A percentile compares a stretch with the other conserved stretches of the same genome.
Conservation (phyloP, 1,140 invertebrate genomes). For the Orussus abietinus region DNA sequence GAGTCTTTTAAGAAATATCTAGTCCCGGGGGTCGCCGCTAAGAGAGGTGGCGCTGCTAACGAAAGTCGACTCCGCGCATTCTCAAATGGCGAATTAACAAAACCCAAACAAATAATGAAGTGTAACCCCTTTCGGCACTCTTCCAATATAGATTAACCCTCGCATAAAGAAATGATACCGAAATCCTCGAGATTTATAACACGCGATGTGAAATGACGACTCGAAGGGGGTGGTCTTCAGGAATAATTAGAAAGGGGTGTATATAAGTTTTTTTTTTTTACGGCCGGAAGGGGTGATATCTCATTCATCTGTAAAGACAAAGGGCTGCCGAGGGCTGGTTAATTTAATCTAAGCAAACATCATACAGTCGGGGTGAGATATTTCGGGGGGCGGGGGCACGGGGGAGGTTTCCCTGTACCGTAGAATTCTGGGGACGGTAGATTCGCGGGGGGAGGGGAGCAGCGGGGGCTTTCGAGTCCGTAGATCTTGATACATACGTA, state of each 20-base stretch:
- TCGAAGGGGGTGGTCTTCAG: conserved; percentile 8
- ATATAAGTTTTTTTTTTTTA: too few species aligned
- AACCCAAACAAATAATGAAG: too few species aligned
- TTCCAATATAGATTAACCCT: too few species aligned
- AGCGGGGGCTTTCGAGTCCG: conserved; percentile 18
- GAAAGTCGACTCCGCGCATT: conserved; percentile 17
- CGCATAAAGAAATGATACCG: too few species aligned
- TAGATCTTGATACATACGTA: conserved; percentile 51
- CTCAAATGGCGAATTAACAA: conserved; percentile 1
- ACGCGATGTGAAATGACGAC: conserved; percentile 2
- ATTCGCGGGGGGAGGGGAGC: conserved; percentile 17
- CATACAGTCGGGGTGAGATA: conserved; percentile 41
- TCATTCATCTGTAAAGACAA: conserved; percentile 25
- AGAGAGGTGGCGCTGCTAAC: conserved; percentile 36
- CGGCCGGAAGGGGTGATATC: conserved; percentile 7
- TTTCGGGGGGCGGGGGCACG: conserved; percentile 27
- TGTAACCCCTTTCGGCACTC: too few species aligned
- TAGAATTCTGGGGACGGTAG: conserved; percentile 20
- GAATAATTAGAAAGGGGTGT: too few species aligned
- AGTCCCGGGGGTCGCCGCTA: conserved; percentile 25
- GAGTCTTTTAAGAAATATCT: conserved; percentile 38
- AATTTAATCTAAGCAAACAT: conserved; percentile 54
- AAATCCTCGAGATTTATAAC: too few species aligned
- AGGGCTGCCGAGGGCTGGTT: conserved; percentile 45
- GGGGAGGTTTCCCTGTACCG: too few species aligned